Base-by-base conservation (phyloP, 1,140 invertebrate species). In the Drosophila serrata region DNA sequence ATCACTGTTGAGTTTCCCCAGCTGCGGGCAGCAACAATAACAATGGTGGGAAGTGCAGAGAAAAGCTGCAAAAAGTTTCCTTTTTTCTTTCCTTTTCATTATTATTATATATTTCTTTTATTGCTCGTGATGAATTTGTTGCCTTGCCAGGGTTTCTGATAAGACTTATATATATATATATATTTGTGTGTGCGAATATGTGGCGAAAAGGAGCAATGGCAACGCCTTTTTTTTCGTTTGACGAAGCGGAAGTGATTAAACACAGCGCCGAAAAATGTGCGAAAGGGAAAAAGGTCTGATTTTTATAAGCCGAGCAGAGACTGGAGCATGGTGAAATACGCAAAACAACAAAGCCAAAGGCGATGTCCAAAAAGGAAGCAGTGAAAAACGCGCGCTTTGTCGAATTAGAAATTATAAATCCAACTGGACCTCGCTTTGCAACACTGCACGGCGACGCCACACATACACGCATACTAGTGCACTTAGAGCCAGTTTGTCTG, bases 401-500 rank as follows among this genome's bases (percentile, higher is more conserved):
- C 85, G 85, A 88, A 84, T 90, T 90, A 81, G 85, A 88, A 84
- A 64, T 88, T 74, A 70, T 72, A 72, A 82, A 69, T 72, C 75
- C 79, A 88, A 76, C 65, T 81, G 46, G 68, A 51, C 60, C 53
- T 27, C 53, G 64, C 72, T 82, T 74, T 76, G 68, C 81, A 77
- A 85, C 61, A 84, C 77, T 76, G 58, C 57, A 84, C 62, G 72
- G 55, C 58, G 69, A 51, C 61, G 59, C 75, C 46, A 69, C 55
- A 49, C 55, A 40, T 24, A 48, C 42, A 68, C 77, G 35, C 45
- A 69, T 33, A 69, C 70, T 19, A 65, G 15, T 63, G 61, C 75
- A 79, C 31, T 13, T 29, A 72, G 68, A 72, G 69, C 72, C 74
- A 76, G 73, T 76, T 57, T 76, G 74, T 76, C 74, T 76, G 73